Conservation (phyloP, 2,797 vertebrate species). For the Ateles fusciceps region DNA sequence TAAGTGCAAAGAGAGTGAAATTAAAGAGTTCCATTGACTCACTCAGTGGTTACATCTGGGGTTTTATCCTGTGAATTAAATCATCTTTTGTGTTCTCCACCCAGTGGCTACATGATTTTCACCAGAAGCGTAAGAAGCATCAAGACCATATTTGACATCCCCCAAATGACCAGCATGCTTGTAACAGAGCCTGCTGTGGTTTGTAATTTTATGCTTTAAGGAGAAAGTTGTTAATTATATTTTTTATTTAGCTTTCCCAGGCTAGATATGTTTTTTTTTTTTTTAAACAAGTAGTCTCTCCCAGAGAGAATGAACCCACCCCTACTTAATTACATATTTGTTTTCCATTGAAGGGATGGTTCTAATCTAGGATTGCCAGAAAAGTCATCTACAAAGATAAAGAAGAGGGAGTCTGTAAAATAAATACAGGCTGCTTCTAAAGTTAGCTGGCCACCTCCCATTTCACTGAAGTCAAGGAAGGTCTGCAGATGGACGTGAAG, state of each 20-base stretch:
- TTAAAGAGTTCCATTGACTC: slow-evolving; percentile 48
- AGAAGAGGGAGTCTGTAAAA: not conserved
- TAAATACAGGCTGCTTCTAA: not conserved
- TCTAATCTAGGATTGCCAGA: not conserved
- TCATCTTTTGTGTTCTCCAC: not conserved
- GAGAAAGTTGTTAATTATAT: slow-evolving; percentile 35
- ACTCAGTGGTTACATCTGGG: not conserved
- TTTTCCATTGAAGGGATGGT: not conserved
- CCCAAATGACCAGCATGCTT: not conserved
- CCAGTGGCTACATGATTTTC: not conserved
- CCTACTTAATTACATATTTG: not conserved
- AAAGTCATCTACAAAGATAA: slow-evolving; percentile 32
- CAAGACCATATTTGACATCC: not conserved
- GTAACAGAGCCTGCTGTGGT: slow-evolving; percentile 18
- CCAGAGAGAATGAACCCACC: not conserved
- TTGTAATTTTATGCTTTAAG: slow-evolving; percentile 53
- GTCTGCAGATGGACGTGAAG: not conserved
- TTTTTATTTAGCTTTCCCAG: slow-evolving; percentile 64
- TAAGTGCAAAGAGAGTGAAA: slow-evolving; percentile 29
- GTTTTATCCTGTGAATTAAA: slow-evolving; percentile 68
- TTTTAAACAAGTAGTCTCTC: slow-evolving; percentile 22
- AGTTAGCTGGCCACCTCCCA: not conserved
- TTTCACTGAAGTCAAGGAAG: not conserved
- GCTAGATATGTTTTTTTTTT: not conserved
- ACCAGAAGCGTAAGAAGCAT: not conserved